These are phyloP conservation scores for Hippocampus abdominalis DNA, from an alignment of 2,113 vertebrate species.

Conservation along the genomic window DNA sequence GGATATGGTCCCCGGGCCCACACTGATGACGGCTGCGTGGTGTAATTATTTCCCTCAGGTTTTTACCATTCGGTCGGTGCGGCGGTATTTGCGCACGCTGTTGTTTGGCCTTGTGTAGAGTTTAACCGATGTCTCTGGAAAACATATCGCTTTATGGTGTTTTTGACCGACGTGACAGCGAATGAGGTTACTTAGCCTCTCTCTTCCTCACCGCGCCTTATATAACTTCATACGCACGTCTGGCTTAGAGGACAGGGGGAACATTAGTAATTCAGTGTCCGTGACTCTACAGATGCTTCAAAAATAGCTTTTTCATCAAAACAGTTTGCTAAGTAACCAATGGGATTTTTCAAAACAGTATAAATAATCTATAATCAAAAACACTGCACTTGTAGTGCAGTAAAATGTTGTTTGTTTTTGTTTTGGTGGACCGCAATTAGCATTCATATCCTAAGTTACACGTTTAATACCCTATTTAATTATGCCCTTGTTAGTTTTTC, in stretches of 20 bases:
- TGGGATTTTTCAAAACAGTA: conserved; percentile 27
- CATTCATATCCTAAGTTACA: neutral
- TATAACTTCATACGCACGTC: conserved; percentile 49
- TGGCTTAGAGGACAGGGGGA: conserved; percentile 40
- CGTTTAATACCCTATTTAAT: no score
- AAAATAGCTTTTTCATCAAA: conserved; percentile 21
- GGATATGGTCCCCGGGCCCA: conserved; percentile 60
- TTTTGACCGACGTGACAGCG: conserved; percentile 35
- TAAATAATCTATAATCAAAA: neutral
- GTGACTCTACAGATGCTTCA: conserved; percentile 50
- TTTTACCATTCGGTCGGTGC: conserved; percentile 41
- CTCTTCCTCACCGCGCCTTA: conserved; percentile 29
- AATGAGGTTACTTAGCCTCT: conserved; percentile 48
- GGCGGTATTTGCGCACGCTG: conserved; percentile 32
- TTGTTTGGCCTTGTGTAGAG: conserved; percentile 30
- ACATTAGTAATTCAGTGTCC: conserved; percentile 55
- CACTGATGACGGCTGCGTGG: conserved; percentile 39
- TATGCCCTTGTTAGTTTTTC: no score
- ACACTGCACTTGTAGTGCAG: neutral
- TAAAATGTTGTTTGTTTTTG: neutral
- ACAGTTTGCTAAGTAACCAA: conserved; percentile 29
- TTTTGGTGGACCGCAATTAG: neutral
- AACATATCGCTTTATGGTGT: conserved; percentile 51
- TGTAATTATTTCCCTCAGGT: conserved; percentile 53
- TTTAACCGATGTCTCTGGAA: conserved; percentile 42